Evolutionary conservation across 1,140 invertebrate species (phyloP).

Genomic region (Ericerus pela): DNA sequence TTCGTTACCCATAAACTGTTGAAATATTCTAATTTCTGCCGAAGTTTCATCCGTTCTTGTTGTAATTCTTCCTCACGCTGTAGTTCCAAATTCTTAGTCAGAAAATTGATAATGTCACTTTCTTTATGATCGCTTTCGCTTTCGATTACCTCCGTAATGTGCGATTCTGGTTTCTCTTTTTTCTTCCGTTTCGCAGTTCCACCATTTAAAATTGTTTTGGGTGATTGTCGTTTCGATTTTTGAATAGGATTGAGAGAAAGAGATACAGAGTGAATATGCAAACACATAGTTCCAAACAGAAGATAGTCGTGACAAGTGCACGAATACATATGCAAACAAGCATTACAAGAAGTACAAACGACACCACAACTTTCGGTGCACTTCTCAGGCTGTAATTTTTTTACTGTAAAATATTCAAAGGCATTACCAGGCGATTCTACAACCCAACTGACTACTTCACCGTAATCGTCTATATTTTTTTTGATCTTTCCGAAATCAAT

Average conservation of each 20-base stretch:
- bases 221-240: background rate
- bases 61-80: background rate
- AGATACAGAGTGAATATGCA: background rate
- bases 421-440: background rate
- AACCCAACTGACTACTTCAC: background rate
- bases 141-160: background rate
- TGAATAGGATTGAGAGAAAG: background rate
- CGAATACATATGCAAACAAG: conserved; percentile 3
- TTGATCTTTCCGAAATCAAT: background rate
- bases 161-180: background rate
- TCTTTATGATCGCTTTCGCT: conserved; percentile 2
- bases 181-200: background rate
- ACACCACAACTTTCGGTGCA: background rate
- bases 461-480: background rate
- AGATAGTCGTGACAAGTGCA: conserved; percentile 5
- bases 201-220: background rate
- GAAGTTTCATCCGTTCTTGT: conserved; percentile 1
- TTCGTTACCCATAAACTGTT: background rate
- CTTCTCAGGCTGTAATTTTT: background rate
- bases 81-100: conserved; percentile 6
- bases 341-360: background rate
- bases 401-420: background rate
- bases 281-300: background rate
- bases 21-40: background rate
- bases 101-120: conserved; percentile 2